These are phyloP conservation scores for Mythimna loreyi DNA, from an alignment of 2,888 invertebrate genomes.

Conservation along the genomic window DNA sequence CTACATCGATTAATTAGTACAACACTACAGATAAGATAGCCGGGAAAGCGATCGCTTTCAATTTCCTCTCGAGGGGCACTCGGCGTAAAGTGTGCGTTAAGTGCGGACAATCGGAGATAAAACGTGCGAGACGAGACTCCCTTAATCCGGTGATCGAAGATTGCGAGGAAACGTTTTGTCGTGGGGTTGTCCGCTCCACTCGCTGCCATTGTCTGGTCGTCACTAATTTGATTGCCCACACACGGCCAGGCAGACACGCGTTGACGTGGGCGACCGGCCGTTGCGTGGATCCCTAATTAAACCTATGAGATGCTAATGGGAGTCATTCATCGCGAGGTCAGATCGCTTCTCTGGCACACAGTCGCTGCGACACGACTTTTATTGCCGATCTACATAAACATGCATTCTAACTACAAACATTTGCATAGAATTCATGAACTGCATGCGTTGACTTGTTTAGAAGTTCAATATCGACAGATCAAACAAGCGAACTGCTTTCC, in stretches of 20 bases:
- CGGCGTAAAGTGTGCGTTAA: slow-evolving; percentile 90
- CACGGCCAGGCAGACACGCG: slow-evolving; percentile 71
- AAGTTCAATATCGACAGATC: slow-evolving; percentile 76
- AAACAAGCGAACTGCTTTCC: slow-evolving; percentile 73
- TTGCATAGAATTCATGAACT: slow-evolving; percentile 63
- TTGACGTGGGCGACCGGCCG: slow-evolving; percentile 81
- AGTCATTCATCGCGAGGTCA: slow-evolving; percentile 82
- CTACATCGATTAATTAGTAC: slow-evolving; percentile 90
- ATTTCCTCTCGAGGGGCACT: slow-evolving; percentile 90
- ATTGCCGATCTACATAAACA: slow-evolving; percentile 74
- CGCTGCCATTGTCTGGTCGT: slow-evolving; percentile 84
- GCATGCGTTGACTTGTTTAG: slow-evolving; percentile 74
- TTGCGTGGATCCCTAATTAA: slow-evolving; percentile 86
- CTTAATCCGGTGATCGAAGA: slow-evolving; percentile 91
- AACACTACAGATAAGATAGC: slow-evolving; percentile 90
- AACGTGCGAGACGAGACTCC: slow-evolving; percentile 90
- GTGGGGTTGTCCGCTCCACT: slow-evolving; percentile 87
- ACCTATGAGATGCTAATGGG: slow-evolving; percentile 85
- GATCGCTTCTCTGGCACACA: slow-evolving; percentile 67
- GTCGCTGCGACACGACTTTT: slow-evolving; percentile 73
- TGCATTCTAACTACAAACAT: slow-evolving; percentile 66
- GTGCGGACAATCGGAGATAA: slow-evolving; percentile 91
- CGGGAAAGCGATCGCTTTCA: slow-evolving; percentile 90
- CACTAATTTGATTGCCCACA: slow-evolving; percentile 89
- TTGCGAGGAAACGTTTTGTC: slow-evolving; percentile 91